Percentiles rank a stretch among this genome's conserved stretches.
phyloP scores from a whole-genome alignment of 2,113 vertebrate genomes.

The pig (Sus scrofa) region DNA sequence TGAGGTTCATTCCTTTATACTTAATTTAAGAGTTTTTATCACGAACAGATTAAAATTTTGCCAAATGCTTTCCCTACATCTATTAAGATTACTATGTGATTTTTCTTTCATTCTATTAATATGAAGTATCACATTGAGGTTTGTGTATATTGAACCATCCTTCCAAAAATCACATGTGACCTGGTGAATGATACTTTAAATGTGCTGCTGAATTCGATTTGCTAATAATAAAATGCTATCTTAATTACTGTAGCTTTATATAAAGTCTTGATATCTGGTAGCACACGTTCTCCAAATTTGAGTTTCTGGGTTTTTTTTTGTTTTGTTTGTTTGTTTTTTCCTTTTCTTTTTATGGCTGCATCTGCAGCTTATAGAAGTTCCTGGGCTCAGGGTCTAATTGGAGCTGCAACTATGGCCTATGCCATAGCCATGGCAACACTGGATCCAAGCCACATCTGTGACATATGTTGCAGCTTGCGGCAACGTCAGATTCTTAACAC shows the following conservation, averaged over 20 bases:
- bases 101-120: background rate
- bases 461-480: too few relatives aligned
- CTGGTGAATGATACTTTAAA: background rate
- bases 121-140: background rate
- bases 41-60: background rate
- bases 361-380: too few relatives aligned
- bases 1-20: background rate
- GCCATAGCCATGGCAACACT: too few relatives aligned
- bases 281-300: background rate
- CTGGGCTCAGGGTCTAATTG: too few relatives aligned
- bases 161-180: background rate
- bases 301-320: too few relatives aligned
- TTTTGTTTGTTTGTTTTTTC: too few relatives aligned
- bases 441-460: too few relatives aligned
- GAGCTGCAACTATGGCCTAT: too few relatives aligned
- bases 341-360: too few relatives aligned
- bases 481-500: too few relatives aligned
- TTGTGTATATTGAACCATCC: background rate
- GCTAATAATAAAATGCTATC: background rate
- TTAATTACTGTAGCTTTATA: background rate
- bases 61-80: background rate
- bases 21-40: background rate
- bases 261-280: background rate
- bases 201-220: background rate
- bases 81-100: background rate